Evolutionary conservation across 2,113 vertebrate genomes (phyloP).

Genomic region (Apeltes quadracus): DNA sequence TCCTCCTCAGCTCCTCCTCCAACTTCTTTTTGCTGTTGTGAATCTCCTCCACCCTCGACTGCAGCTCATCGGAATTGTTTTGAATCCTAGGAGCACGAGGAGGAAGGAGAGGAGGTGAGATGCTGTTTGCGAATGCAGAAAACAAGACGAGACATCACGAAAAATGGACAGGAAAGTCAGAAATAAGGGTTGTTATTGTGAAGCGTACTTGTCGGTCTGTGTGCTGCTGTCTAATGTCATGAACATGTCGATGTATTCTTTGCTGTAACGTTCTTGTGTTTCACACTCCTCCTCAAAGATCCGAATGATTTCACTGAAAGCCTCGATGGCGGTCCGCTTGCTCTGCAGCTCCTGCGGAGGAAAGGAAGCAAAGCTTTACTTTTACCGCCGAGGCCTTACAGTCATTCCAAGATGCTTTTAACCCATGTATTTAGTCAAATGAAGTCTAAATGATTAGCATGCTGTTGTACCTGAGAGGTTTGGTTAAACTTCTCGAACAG

Average conservation of each 20-base stretch:
- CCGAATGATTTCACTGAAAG: constrained; percentile 97
- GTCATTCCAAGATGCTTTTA: neutral
- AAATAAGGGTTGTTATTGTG: neutral
- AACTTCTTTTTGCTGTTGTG: constrained; percentile 91
- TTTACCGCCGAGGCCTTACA: neutral
- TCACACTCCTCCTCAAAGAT: constrained; percentile 99
- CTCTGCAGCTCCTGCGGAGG: constrained; percentile 90
- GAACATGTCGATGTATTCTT: constrained; percentile 98
- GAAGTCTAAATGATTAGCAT: neutral
- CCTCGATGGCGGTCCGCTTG: constrained; percentile 97
- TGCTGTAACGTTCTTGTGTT: constrained; percentile 97
- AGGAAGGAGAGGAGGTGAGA: neutral
- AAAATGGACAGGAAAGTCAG: neutral
- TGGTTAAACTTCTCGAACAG: constrained; percentile 95
- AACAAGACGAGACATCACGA: neutral
- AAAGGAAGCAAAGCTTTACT: neutral
- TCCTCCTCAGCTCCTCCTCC: constrained; percentile 94
- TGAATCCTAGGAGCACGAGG: constrained; percentile 81
- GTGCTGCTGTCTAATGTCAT: constrained; percentile 90
- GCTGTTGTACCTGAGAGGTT: constrained; percentile 88
- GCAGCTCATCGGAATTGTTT: constrained; percentile 93
- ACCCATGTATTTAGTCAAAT: neutral
- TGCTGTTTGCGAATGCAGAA: neutral
- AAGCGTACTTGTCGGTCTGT: constrained; percentile 88
- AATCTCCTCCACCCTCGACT: constrained; percentile 95